phyloP scores from a whole-genome alignment of 2,888 invertebrate species.

The Philhelius pedissequus region DNA sequence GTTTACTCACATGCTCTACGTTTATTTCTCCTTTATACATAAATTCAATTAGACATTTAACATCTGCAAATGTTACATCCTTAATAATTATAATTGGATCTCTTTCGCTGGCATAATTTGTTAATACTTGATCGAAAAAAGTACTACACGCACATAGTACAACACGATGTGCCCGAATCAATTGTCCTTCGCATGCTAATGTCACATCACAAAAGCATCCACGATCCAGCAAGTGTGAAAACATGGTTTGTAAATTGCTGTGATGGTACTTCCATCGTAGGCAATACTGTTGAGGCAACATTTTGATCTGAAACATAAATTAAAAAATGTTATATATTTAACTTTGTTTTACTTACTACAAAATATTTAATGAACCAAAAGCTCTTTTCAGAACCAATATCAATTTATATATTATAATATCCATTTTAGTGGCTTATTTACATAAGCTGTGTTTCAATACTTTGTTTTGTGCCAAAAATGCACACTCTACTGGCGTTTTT shows the following conservation, averaged over 20 bases:
- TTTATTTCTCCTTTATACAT: constrained; percentile 98
- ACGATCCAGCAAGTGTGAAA: constrained; percentile 90
- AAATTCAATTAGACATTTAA: constrained; percentile 93
- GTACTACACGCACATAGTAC: constrained; percentile 95
- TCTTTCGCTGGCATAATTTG: constrained; percentile 87
- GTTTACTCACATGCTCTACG: constrained; percentile 91
- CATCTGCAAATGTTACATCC: constrained; percentile 93
- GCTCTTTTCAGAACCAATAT: no score
- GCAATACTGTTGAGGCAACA: constrained; percentile 94
- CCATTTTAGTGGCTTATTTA: no score
- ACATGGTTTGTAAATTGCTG: constrained; percentile 93
- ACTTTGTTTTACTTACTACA: no score
- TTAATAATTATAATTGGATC: constrained; percentile 92
- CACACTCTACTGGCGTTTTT: no score
- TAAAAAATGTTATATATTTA: no score
- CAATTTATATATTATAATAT: no score
- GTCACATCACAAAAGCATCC: constrained; percentile 95
- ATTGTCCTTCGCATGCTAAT: constrained; percentile 90
- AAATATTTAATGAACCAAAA: no score
- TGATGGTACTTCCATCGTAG: constrained; percentile 96
- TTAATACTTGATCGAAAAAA: constrained; percentile 92
- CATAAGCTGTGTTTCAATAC: no score
- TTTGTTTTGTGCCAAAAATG: no score
- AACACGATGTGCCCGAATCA: constrained; percentile 87
- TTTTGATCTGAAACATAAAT: constrained; percentile 72